Base-by-base conservation (phyloP, 37 sponge, comb jelly and placozoan genomes). In the Halisarca cf. caerulea region DNA sequence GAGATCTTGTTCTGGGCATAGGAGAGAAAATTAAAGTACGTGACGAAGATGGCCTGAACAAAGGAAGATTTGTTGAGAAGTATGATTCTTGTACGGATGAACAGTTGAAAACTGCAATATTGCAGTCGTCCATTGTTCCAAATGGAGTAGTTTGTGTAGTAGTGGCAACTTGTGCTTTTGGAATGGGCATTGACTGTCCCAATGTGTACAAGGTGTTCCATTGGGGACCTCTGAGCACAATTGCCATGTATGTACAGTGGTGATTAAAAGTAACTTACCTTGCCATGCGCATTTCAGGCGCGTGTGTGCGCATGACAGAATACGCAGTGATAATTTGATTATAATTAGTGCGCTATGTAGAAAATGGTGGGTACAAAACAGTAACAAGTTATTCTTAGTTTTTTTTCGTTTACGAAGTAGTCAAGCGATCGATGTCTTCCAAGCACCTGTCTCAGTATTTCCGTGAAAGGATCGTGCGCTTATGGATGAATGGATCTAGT, bases 371-470 rank as follows among this genome's bases (percentile, higher is more conserved):
- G 51, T 47, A 47, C 51, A 47, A 47, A 47, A 47, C 51, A n/a
- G n/a, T n/a, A 47, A 47, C 11, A 47, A 47, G 51, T 47, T 47
- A 47, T 47, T 47, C 51, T 47, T 47, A 47, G 51, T 47, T 47
- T 47, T 47, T 47, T 11, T n/a, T n/a, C n/a, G 51, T 47, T 47
- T 11, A 47, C 51, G 51, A 47, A 47, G 51, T 62, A 7, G 64
- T 62, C 30, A 62, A 62, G n/a, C 25, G 64, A 71, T n/a, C n/a
- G n/a, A n/a, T n/a, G n/a, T n/a, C n/a, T n/a, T n/a, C n/a, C n/a
- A n/a, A n/a, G n/a, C n/a, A n/a, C n/a, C n/a, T 71, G 73, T 71
- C 73, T 71, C 77, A 23, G 77, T 74, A 74, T 40, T 40, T 74
- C 25, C 30, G 77, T 8, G 77, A 74, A 7, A 39, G 77, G 36